Evolutionary conservation across 1,140 invertebrate genomes (phyloP).

Genomic region (Lerema accius): DNA sequence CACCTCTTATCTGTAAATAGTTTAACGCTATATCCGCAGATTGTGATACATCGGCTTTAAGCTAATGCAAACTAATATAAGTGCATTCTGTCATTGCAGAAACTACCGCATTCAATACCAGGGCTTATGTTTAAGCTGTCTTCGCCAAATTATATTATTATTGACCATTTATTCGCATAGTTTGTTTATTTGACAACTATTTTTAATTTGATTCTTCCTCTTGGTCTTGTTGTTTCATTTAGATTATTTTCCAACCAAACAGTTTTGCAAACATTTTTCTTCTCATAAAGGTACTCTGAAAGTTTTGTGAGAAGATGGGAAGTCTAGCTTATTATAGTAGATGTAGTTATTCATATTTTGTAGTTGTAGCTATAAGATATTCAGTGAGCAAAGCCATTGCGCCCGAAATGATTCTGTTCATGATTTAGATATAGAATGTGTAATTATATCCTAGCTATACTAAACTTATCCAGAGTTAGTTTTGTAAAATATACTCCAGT

Average conservation of each 20-base stretch:
- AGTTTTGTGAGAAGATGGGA: constrained; percentile 81
- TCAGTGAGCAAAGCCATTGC: constrained; percentile 57
- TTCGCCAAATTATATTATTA: constrained; percentile 38
- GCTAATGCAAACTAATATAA: constrained; percentile 50
- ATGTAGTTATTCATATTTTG: constrained; percentile 73
- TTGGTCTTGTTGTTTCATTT: constrained; percentile 60
- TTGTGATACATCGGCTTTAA: constrained; percentile 55
- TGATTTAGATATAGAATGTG: constrained; percentile 67
- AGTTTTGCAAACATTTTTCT: constrained; percentile 83
- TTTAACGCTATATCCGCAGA: constrained; percentile 54
- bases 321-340: constrained; percentile 76
- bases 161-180: constrained; percentile 47
- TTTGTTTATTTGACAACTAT: constrained; percentile 52
- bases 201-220: constrained; percentile 47
- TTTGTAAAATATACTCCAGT: constrained; percentile 66
- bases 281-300: constrained; percentile 82
- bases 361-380: constrained; percentile 76
- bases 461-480: constrained; percentile 64
- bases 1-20: constrained; percentile 16
- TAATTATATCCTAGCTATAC: constrained; percentile 52
- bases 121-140: constrained; percentile 44
- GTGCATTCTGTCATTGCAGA: constrained; percentile 35
- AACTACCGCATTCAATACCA: constrained; percentile 33
- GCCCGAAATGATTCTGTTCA: constrained; percentile 56
- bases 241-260: constrained; percentile 71